phyloP scores from a whole-genome alignment of 2,888 invertebrate genomes.

The Lasioglossum malachurum region DNA sequence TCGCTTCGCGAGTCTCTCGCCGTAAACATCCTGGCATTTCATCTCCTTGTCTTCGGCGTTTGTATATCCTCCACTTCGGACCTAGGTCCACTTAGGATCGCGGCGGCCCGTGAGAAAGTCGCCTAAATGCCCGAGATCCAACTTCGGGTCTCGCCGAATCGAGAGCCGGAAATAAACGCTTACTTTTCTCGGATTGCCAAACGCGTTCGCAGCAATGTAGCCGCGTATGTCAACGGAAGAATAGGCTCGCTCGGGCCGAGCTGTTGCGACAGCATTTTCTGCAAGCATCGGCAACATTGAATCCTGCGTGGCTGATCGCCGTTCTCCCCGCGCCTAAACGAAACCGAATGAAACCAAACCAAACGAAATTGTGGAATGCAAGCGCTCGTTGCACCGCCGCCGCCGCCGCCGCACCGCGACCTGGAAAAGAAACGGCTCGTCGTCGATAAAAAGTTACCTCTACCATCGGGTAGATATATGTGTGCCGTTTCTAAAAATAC shows the following conservation, averaged over 20 bases:
- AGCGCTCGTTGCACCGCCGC: constrained; percentile 36
- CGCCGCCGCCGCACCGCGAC: constrained; percentile 25
- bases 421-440: constrained; percentile 55
- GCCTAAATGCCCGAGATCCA: not conserved
- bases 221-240: not conserved
- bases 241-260: not conserved
- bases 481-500: constrained; percentile 67
- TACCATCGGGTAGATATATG: constrained; percentile 63
- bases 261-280: constrained; percentile 25
- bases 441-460: constrained; percentile 64
- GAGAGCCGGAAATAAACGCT: not conserved
- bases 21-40: not conserved
- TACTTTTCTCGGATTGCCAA: not conserved
- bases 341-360: not conserved
- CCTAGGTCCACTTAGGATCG: not conserved
- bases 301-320: not conserved
- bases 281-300: constrained; percentile 25
- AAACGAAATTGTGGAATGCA: constrained; percentile 39
- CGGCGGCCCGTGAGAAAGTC: not conserved
- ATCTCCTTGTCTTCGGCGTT: not conserved
- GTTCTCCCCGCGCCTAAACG: constrained; percentile 5
- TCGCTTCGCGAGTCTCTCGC: not conserved
- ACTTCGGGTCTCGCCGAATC: not conserved
- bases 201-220: not conserved
- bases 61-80: too few species aligned